Conservation (phyloP, 2,888 invertebrate species). For the Drosophila acutilabella region DNA sequence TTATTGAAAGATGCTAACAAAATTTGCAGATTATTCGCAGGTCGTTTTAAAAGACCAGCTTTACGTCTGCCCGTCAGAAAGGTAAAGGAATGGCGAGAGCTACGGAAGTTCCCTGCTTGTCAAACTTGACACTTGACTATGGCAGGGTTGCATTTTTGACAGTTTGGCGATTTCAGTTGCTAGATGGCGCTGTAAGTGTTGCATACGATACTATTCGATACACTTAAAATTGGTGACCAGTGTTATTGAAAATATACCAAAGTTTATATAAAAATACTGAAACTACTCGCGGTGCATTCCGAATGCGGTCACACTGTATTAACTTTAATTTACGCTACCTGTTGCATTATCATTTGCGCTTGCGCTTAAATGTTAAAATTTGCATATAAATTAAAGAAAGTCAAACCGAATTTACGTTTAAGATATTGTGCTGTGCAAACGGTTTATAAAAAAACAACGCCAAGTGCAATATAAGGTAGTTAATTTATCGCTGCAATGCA, state of each 20-base stretch:
- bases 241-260: slow-evolving; percentile 6
- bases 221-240: background rate
- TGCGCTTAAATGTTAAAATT: slow-evolving; percentile 66
- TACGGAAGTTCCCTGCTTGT: slow-evolving; percentile 77
- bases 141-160: slow-evolving; percentile 59
- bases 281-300: slow-evolving; percentile 16
- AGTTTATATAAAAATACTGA: slow-evolving; percentile 6
- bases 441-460: slow-evolving; percentile 1
- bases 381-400: slow-evolving; percentile 57
- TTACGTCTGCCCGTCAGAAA: slow-evolving; percentile 84
- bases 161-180: slow-evolving; percentile 1
- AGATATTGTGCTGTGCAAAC: slow-evolving; percentile 21
- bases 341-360: slow-evolving; percentile 64
- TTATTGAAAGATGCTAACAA: slow-evolving; percentile 80
- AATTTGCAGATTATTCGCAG: slow-evolving; percentile 83
- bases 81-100: slow-evolving; percentile 83
- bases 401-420: slow-evolving; percentile 10
- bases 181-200: slow-evolving; percentile 46
- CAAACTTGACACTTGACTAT: slow-evolving; percentile 38
- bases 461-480: slow-evolving; percentile 30
- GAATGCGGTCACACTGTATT: slow-evolving; percentile 39
- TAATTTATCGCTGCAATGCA: slow-evolving; percentile 38
- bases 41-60: slow-evolving; percentile 83
- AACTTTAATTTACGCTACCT: slow-evolving; percentile 56
- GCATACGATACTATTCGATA: slow-evolving; percentile 34